Conservation (phyloP, 2,797 vertebrate genomes). For the Antennarius maculatus region DNA sequence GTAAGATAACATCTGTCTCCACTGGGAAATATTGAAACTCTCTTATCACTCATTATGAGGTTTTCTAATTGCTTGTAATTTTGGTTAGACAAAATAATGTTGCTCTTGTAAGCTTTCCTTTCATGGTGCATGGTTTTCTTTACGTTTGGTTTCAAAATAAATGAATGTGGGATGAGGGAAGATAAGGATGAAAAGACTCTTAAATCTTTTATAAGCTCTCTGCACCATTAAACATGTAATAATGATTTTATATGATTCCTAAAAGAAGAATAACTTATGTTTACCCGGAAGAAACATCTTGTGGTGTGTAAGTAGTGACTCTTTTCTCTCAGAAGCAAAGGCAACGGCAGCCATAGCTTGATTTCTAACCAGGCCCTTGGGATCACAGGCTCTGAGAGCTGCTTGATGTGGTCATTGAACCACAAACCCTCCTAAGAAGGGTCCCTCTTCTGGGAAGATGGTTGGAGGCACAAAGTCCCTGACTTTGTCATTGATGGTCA, state of each 20-base stretch:
- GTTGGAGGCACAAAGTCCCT: constrained; percentile 17
- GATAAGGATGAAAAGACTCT: not conserved
- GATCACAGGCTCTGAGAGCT: constrained; percentile 18
- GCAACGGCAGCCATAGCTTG: constrained; percentile 8
- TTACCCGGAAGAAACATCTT: constrained; percentile 10
- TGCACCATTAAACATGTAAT: constrained; percentile 1
- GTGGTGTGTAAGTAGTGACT: constrained; percentile 10
- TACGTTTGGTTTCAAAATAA: constrained; percentile 8
- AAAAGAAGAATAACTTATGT: not conserved
- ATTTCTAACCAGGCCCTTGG: constrained; percentile 4
- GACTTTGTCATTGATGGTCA: constrained; percentile 22
- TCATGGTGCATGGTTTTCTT: constrained; percentile 22
- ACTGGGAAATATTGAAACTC: constrained; percentile 41
- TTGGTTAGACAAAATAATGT: constrained; percentile 44
- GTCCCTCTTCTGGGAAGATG: constrained; percentile 27
- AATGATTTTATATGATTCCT: constrained; percentile 23
- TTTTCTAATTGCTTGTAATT: constrained; percentile 57
- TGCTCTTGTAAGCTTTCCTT: constrained; percentile 37
- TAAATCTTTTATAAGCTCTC: not conserved
- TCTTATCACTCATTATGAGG: constrained; percentile 57
- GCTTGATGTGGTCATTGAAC: not conserved
- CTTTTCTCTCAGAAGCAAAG: constrained; percentile 20
- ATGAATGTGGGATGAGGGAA: not conserved
- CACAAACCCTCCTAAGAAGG: constrained; percentile 21
- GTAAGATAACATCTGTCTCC: constrained; percentile 66